Conservation (phyloP, 2,113 vertebrate genomes). For the Lophura nycthemera region DNA sequence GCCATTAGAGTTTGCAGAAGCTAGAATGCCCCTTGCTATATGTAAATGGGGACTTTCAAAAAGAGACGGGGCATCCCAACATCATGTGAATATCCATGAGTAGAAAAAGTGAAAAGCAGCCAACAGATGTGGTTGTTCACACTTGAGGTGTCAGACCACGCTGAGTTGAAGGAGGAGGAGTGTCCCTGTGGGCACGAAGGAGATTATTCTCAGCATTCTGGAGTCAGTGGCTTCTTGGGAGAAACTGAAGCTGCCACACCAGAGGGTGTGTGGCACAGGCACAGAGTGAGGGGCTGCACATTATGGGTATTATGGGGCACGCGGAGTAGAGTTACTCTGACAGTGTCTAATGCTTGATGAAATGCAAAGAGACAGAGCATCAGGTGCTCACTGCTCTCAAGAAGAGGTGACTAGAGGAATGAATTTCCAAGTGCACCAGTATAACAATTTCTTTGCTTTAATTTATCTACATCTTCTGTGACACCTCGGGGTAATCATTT, state of each 20-base stretch:
- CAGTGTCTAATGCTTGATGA: not conserved
- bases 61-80: not conserved
- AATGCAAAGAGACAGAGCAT: not conserved
- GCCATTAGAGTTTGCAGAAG: not conserved
- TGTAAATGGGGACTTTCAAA: not conserved
- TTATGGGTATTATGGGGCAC: not conserved
- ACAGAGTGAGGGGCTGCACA: not conserved
- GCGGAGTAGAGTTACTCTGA: not conserved
- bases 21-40: not conserved
- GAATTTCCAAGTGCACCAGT: not conserved
- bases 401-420: not conserved
- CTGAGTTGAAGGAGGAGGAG: not conserved
- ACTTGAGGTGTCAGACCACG: not conserved
- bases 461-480: slow-evolving; percentile 35
- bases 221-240: not conserved
- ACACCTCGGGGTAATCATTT: slow-evolving; percentile 12
- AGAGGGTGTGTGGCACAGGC: not conserved
- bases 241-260: not conserved
- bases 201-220: not conserved
- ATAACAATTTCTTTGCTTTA: not conserved
- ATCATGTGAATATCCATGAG: not conserved
- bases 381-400: not conserved
- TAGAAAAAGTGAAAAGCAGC: not conserved
- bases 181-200: not conserved
- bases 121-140: not conserved